phyloP scores from a whole-genome alignment of 2,888 invertebrate genomes.

The Cremastobaeus sp. region DNA sequence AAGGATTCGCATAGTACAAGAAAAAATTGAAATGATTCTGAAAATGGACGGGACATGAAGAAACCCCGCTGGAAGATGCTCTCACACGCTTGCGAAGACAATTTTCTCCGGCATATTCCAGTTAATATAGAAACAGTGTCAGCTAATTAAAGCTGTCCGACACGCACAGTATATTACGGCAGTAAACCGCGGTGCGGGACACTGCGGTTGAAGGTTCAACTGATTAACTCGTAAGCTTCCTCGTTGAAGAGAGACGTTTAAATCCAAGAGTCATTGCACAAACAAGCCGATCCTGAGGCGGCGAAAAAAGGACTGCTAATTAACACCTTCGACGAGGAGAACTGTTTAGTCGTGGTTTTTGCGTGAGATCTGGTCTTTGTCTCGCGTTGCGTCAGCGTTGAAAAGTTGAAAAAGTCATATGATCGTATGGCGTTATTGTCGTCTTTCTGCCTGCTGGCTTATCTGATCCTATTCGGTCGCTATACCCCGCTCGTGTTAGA shows the following conservation, averaged over 20 bases:
- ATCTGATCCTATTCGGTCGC: slow-evolving; percentile 42
- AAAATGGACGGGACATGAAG: too few species aligned
- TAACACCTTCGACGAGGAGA: slow-evolving; percentile 33
- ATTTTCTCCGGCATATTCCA: slow-evolving; percentile 33
- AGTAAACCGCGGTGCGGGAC: slow-evolving; percentile 40
- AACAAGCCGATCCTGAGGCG: not conserved
- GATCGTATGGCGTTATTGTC: slow-evolving; percentile 34
- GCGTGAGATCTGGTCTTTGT: not conserved
- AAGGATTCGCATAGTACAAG: too few species aligned
- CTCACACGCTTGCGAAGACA: slow-evolving; percentile 34
- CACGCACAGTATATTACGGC: slow-evolving; percentile 33
- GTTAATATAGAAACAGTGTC: slow-evolving; percentile 34
- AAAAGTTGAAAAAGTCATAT: slow-evolving; percentile 9
- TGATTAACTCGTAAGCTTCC: slow-evolving; percentile 51
- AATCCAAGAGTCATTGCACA: slow-evolving; percentile 2
- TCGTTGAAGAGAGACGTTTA: slow-evolving; percentile 2
- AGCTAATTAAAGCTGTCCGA: slow-evolving; percentile 42
- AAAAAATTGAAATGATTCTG: too few species aligned
- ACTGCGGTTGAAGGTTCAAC: slow-evolving; percentile 14
- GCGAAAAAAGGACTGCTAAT: slow-evolving; percentile 14
- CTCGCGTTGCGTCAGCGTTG: slow-evolving; percentile 17
- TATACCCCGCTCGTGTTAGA: slow-evolving; percentile 22
- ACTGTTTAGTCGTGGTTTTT: slow-evolving; percentile 13
- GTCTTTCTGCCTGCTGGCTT: slow-evolving; percentile 26
- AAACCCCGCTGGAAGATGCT: too few species aligned